phyloP scores from a whole-genome alignment of 2,797 vertebrate genomes.

The Enteromius trimaculatus region DNA sequence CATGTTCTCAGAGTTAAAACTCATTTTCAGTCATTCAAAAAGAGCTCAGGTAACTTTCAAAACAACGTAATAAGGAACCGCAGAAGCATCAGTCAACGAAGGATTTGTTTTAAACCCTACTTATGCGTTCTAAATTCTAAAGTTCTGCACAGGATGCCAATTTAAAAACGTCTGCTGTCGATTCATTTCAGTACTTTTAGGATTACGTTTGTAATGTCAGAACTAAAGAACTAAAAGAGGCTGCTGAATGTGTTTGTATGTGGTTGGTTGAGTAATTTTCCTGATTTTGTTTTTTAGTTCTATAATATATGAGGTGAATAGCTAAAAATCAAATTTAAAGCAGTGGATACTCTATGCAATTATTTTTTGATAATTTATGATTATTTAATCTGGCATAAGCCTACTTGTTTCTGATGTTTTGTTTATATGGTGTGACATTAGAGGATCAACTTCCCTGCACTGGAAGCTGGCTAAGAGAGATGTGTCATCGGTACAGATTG shows the following conservation, averaged over 20 bases:
- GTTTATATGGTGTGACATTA: constrained; percentile 62
- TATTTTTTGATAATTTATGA: too few species aligned
- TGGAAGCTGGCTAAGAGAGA: constrained; percentile 75
- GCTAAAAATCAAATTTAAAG: not conserved
- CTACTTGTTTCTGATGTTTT: constrained; percentile 31
- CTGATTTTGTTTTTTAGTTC: constrained; percentile 5
- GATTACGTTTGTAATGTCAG: not conserved
- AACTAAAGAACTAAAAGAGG: not conserved
- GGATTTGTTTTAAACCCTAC: constrained; percentile 15
- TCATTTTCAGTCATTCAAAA: not conserved
- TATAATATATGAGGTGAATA: constrained; percentile 9
- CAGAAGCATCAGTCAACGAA: not conserved
- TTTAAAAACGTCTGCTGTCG: not conserved
- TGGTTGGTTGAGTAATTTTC: not conserved
- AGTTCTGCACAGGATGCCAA: not conserved
- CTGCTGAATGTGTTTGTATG: constrained; percentile 7
- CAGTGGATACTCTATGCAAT: not conserved
- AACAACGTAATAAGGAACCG: not conserved
- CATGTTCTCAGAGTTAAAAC: not conserved
- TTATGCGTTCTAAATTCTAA: not conserved
- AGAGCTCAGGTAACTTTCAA: not conserved
- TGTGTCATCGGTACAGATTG: constrained; percentile 63
- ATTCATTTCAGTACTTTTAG: constrained; percentile 7
- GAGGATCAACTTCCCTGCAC: constrained; percentile 74
- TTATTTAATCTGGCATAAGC: not conserved